A percentile compares a stretch with the other conserved stretches of the same genome.
Conservation (phyloP, 2,113 vertebrate genomes). For the Hippocampus abdominalis region DNA sequence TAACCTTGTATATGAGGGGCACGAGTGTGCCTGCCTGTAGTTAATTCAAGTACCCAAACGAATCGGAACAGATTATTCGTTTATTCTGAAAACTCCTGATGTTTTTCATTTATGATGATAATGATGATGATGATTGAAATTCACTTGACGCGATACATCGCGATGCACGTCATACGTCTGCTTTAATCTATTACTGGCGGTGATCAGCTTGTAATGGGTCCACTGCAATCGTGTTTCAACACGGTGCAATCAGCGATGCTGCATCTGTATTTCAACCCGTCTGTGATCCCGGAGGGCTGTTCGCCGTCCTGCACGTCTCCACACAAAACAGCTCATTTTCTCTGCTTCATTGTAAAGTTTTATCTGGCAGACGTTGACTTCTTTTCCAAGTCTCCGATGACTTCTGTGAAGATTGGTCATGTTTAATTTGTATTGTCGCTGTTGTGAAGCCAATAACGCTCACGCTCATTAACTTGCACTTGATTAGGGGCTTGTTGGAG, state of each 20-base stretch:
- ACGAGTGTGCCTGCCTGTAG: background rate
- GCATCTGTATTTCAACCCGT: constrained; percentile 26
- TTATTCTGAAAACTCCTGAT: background rate
- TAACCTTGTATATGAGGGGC: background rate
- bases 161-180: background rate
- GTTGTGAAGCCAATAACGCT: background rate
- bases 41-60: background rate
- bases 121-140: background rate
- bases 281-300: constrained; percentile 28
- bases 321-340: constrained; percentile 27
- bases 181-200: background rate
- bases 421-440: background rate
- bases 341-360: constrained; percentile 26
- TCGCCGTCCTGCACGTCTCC: constrained; percentile 13
- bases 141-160: background rate
- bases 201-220: constrained; percentile 5
- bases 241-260: constrained; percentile 11
- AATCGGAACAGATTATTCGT: background rate
- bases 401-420: background rate
- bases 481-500: background rate
- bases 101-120: background rate
- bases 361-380: constrained; percentile 23
- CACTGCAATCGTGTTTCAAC: constrained; percentile 8
- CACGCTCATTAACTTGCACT: background rate
- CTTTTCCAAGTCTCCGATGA: background rate